A percentile compares a stretch with the other conserved stretches of the same genome.
These are phyloP conservation scores for Meganola albula DNA, from an alignment of 2,888 invertebrate species.

Conservation along the genomic window DNA sequence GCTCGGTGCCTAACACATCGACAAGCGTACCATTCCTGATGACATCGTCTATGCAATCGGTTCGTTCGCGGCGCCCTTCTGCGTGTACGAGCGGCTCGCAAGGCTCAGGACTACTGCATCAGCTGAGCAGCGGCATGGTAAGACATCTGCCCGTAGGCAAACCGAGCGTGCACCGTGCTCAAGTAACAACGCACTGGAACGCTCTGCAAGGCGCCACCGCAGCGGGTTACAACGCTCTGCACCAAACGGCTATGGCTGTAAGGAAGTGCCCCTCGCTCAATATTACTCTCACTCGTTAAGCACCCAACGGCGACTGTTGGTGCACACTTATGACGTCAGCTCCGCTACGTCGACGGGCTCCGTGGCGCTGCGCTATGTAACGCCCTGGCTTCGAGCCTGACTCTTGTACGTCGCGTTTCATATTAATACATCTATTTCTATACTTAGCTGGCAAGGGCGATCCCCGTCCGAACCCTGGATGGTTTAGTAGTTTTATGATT, in stretches of 20 bases:
- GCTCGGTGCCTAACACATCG: slow-evolving; percentile 93
- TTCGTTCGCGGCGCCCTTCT: slow-evolving; percentile 85
- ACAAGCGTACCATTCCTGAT: slow-evolving; percentile 92
- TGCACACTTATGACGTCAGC: background rate
- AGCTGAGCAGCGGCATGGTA: slow-evolving; percentile 96
- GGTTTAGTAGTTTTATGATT: slow-evolving; percentile 44
- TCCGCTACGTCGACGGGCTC: slow-evolving; percentile 7
- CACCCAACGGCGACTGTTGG: slow-evolving; percentile 6
- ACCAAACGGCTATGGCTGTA: slow-evolving; percentile 78
- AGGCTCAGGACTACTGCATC: slow-evolving; percentile 88
- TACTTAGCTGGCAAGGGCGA: slow-evolving; percentile 30
- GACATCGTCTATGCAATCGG: slow-evolving; percentile 76
- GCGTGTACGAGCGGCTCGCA: slow-evolving; percentile 82
- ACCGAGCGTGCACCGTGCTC: slow-evolving; percentile 72
- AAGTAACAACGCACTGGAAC: slow-evolving; percentile 64
- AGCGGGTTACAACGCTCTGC: slow-evolving; percentile 73
- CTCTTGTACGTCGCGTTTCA: too few relatives aligned
- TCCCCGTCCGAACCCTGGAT: slow-evolving; percentile 48
- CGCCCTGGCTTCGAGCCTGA: background rate
- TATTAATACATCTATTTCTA: too few relatives aligned
- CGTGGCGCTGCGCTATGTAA: slow-evolving; percentile 2
- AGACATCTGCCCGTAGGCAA: slow-evolving; percentile 85
- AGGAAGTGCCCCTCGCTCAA: slow-evolving; percentile 87
- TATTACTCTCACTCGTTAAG: slow-evolving; percentile 81
- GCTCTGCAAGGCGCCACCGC: slow-evolving; percentile 69